A percentile compares a stretch with the other conserved stretches of the same genome.
These are phyloP conservation scores for Phataginus tricuspis DNA, from an alignment of 2,797 vertebrate species.

Conservation along the genomic window DNA sequence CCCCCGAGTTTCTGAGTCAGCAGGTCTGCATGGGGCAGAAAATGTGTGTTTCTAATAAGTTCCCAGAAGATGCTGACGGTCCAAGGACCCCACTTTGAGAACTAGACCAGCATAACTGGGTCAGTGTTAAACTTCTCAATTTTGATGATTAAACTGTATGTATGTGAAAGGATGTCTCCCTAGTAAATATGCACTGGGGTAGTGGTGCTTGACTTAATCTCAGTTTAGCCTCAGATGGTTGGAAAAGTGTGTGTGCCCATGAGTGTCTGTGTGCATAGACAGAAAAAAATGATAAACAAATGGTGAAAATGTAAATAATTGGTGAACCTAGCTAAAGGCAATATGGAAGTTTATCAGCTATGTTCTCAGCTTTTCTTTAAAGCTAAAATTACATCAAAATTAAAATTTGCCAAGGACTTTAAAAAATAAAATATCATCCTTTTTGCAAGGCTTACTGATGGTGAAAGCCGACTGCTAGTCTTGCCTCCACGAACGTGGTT, in stretches of 20 bases:
- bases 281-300: not conserved
- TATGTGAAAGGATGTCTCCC: not conserved
- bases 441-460: not conserved
- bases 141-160: too few relatives aligned
- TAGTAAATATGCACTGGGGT: not conserved
- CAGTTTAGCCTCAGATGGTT: not conserved
- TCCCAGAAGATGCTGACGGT: not conserved
- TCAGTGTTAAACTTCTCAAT: not conserved
- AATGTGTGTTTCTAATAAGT: not conserved
- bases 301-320: not conserved
- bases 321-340: not conserved
- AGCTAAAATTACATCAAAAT: not conserved
- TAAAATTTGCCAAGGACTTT: not conserved
- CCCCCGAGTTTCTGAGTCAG: not conserved
- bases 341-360: not conserved
- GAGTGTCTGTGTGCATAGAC: not conserved
- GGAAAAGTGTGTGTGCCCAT: not conserved
- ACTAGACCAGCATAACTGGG: too few relatives aligned
- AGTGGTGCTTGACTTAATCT: not conserved
- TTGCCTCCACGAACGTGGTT: accelerated
- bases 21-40: accelerated
- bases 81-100: not conserved
- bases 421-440: not conserved
- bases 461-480: not conserved
- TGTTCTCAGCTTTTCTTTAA: not conserved